phyloP scores from a whole-genome alignment of 2,888 invertebrate species.

The Cryptocephalus moraei region DNA sequence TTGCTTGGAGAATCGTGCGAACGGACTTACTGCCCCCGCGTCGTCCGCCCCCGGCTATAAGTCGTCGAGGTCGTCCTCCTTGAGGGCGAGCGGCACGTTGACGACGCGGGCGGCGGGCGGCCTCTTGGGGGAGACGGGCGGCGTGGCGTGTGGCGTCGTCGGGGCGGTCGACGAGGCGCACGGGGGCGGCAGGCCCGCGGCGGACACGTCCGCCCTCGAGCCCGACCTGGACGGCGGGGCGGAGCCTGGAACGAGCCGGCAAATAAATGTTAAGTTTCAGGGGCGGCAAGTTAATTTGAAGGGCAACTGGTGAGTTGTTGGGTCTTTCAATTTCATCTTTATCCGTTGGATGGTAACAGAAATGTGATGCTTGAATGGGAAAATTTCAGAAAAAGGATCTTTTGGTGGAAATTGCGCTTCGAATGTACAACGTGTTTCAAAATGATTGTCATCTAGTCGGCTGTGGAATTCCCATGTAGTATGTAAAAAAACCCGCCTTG shows the following conservation, averaged over 20 bases:
- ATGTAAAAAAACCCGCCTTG: no score
- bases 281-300: no score
- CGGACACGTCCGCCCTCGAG: conserved; percentile 58
- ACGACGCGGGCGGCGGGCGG: conserved; percentile 23
- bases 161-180: conserved; percentile 65
- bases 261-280: no score
- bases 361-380: no score
- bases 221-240: conserved; percentile 64
- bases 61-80: conserved; percentile 26
- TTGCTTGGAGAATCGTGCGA: neutral
- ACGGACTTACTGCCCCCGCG: neutral
- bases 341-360: no score
- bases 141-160: conserved; percentile 61
- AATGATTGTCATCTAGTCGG: no score
- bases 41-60: conserved; percentile 23
- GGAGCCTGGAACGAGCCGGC: conserved; percentile 43
- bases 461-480: no score
- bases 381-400: no score
- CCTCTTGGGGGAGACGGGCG: conserved; percentile 60
- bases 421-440: no score
- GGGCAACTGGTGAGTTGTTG: no score
- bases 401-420: no score
- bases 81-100: conserved; percentile 26
- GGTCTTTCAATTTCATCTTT: no score
- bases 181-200: conserved; percentile 50